Base-by-base conservation (phyloP, 2,888 invertebrate genomes). In the Ochlodes sylvanus region DNA sequence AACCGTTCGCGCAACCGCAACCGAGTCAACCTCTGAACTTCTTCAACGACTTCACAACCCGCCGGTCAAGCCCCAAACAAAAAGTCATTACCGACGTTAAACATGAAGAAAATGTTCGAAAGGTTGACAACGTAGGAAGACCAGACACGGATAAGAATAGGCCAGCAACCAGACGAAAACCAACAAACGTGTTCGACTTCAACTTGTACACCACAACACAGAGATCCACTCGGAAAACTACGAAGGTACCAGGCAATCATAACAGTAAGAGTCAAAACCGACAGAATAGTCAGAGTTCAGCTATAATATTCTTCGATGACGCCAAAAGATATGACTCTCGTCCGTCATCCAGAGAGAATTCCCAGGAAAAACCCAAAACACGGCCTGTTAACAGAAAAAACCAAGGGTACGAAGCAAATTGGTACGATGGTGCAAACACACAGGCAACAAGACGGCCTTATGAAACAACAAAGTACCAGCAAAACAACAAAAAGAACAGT, bases 1-100 rank as follows among this genome's bases (percentile, higher is more conserved):
- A 86, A 63, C 80, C 87, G 0, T 72, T 81, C 1, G 66, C 83
- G 1, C 83, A 84, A 32, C 76, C 79, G 0, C 72, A 73, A 21
- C 72, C 75, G 52, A 60, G 27, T 19, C 57, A 66, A 1, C 7
- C 57, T 32, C 58, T 50, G 52, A 32, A 63, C 17, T 7, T 67
- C 14, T 60, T 58, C 19, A 70, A 66, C 10, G 74, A 76, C n/a
- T 19, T 61, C 41, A 69, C 73, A 2, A 78, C 79, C 0, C 73
- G 69, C 62, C 68, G 73, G 68, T 66, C 72, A 6, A 69, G 62
- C 63, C 60, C 69, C 7, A 63, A 54, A 12, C 17, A 65, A 12
- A 65, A 60, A 54, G 44, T 58, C 12, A 32, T 38, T 67, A 71
- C 58, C 55, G 60, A 63, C 1, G 75, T 72, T 34, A 41, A 70